Evolutionary conservation across 1,140 invertebrate genomes (phyloP).

Genomic region (Xylocopa sonorina): DNA sequence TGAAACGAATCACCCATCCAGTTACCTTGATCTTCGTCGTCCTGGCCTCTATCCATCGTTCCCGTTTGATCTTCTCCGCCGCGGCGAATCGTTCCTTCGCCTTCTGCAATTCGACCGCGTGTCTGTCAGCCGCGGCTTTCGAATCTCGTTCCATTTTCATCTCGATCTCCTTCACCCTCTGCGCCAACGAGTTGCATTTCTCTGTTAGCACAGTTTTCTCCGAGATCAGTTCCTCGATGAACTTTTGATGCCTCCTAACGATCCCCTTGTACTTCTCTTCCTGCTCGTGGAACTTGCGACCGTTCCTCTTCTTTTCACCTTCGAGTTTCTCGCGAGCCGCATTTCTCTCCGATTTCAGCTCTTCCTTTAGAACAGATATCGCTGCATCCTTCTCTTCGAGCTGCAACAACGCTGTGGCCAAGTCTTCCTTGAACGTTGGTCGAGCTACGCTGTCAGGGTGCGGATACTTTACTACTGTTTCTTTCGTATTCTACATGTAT

Average conservation of each 20-base stretch:
- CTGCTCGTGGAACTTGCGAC: slow-evolving; percentile 81
- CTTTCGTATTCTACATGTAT: too few species aligned
- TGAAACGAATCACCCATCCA: too few species aligned
- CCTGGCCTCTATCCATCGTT: slow-evolving; percentile 87
- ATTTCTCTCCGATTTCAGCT: slow-evolving; percentile 77
- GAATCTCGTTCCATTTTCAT: slow-evolving; percentile 81
- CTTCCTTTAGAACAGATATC: slow-evolving; percentile 75
- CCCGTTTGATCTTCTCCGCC: slow-evolving; percentile 85
- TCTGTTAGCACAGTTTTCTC: slow-evolving; percentile 87
- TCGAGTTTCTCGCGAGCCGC: slow-evolving; percentile 76
- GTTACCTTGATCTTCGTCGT: slow-evolving; percentile 88
- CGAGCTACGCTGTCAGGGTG: too few species aligned
- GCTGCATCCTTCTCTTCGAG: slow-evolving; percentile 80
- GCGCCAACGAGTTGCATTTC: slow-evolving; percentile 84
- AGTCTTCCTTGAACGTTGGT: slow-evolving; percentile 67
- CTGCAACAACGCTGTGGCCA: slow-evolving; percentile 72
- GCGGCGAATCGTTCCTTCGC: slow-evolving; percentile 85
- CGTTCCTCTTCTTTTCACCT: slow-evolving; percentile 74
- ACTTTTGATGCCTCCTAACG: slow-evolving; percentile 86
- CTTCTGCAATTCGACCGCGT: slow-evolving; percentile 85
- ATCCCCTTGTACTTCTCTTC: slow-evolving; percentile 86
- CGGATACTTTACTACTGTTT: too few species aligned
- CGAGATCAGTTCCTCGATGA: slow-evolving; percentile 86
- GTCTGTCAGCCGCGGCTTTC: slow-evolving; percentile 85
- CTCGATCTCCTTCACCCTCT: slow-evolving; percentile 83